These are phyloP conservation scores for Lepidurus packardi DNA, from an alignment of 1,140 invertebrate species.

Conservation along the genomic window DNA sequence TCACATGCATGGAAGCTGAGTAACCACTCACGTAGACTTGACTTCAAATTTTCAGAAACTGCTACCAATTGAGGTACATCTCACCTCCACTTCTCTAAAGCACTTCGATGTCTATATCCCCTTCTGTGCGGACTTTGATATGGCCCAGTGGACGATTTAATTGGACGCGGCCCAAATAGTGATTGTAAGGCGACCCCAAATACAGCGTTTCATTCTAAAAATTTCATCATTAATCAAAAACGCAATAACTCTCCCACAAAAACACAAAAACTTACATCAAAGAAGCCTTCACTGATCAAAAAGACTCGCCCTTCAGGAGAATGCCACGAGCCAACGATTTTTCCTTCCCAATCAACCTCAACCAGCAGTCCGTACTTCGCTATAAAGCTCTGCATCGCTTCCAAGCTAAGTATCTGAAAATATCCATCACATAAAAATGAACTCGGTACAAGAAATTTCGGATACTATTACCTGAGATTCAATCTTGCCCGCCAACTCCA, in stretches of 20 bases:
- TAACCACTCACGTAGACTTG: too few species aligned
- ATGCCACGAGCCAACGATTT: slow-evolving; percentile 57
- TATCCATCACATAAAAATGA: slow-evolving; percentile 14
- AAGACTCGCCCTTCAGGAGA: slow-evolving; percentile 48
- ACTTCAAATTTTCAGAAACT: neutral
- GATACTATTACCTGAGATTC: slow-evolving; percentile 40
- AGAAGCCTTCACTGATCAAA: slow-evolving; percentile 56
- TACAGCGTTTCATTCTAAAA: slow-evolving; percentile 48
- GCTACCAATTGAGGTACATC: neutral
- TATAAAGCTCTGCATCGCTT: slow-evolving; percentile 39
- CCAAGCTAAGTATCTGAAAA: slow-evolving; percentile 38
- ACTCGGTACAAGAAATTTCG: neutral
- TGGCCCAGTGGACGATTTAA: slow-evolving; percentile 39
- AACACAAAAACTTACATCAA: slow-evolving; percentile 46
- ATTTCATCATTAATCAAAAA: slow-evolving; percentile 38
- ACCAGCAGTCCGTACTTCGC: slow-evolving; percentile 49
- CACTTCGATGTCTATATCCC: slow-evolving; percentile 9
- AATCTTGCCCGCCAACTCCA: slow-evolving; percentile 30
- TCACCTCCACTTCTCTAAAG: neutral
- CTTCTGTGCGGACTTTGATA: neutral
- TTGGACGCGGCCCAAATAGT: slow-evolving; percentile 58
- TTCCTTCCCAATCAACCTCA: slow-evolving; percentile 58
- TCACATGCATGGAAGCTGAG: too few species aligned
- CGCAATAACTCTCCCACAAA: slow-evolving; percentile 37
- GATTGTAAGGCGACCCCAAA: slow-evolving; percentile 62